Conservation (phyloP, 2,797 vertebrate species). For the Pipistrellus nathusii region DNA sequence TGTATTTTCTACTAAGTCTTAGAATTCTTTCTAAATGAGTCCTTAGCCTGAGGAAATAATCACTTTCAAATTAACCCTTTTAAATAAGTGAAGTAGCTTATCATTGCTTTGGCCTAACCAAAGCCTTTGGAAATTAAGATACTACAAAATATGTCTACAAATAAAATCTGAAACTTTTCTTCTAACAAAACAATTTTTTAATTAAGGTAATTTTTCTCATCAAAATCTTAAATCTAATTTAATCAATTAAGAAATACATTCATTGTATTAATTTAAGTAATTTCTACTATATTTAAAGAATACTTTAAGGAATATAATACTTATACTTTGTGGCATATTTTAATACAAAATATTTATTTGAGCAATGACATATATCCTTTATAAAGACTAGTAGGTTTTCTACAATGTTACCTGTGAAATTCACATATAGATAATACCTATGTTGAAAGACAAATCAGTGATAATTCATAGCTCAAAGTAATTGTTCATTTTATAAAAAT, state of each 20-base stretch:
- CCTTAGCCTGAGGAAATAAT: conserved; percentile 1
- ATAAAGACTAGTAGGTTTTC: background rate
- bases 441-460: conserved; percentile 22
- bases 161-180: conserved; percentile 45
- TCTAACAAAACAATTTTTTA: conserved; percentile 41
- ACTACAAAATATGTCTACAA: conserved; percentile 21
- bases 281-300: conserved; percentile 54
- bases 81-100: background rate
- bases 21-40: conserved; percentile 48
- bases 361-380: background rate
- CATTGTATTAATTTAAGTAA: conserved; percentile 19
- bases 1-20: conserved; percentile 17
- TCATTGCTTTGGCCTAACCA: background rate
- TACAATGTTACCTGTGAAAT: background rate
- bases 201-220: conserved; percentile 45
- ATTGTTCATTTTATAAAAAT: conserved; percentile 45
- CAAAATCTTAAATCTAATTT: conserved; percentile 42
- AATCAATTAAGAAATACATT: conserved; percentile 12
- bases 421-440: background rate
- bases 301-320: background rate
- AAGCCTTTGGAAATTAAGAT: conserved; percentile 35
- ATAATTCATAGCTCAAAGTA: conserved; percentile 34
- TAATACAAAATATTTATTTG: conserved; percentile 33
- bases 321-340: background rate
- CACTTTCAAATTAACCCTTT: conserved; percentile 55